Evolutionary conservation across 2,888 invertebrate genomes (phyloP), one percentile per base, ranked within the genome.

Genomic region (Tenthredo scrophulariae): DNA sequence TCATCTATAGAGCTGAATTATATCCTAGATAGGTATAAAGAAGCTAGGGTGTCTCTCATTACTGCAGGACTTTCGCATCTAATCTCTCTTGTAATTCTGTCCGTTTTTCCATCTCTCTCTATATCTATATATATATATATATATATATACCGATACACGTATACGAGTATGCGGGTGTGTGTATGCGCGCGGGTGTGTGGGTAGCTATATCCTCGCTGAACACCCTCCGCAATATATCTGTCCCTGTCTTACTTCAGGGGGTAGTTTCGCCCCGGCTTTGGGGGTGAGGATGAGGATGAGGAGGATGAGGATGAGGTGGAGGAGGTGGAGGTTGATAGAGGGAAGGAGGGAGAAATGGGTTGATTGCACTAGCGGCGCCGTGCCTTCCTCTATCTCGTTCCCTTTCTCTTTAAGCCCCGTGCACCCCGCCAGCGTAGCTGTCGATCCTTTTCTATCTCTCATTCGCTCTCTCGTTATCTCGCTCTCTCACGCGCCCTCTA

Each of bases 341-440:
- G 70, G 83, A 46, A 83, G 46, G 83, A 65, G 83, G 83, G 83
- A 65, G 83, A 83, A 91, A 90, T 91, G 92, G 91, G 93, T 93
- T 93, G 93, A 93, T 93, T 92, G 92, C 92, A 92, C 93, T 91
- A 91, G 88, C 91, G 90, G 90, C 90, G 90, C 89, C 90, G 88
- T 88, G 86, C 88, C 88, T 87, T 88, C 87, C 88, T 86, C 88
- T 85, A 83, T 87, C 89, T 88, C 88, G 80, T 54, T 87, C 87
- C 84, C 87, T 84, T 86, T 87, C 86, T 75, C 77, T 29, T 86
- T 87, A 86, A 70, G 75, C 70, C 86, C 26, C 74, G 84, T 18
- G 43, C 67, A 84, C 62, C 70, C 54, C 86, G 86, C n/a, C 74
- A 50, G 10, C 72, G 62, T 33, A 33, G 82, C 70, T 70, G 67